A percentile compares a stretch with the other conserved stretches of the same genome.
Conservation (phyloP, 2,888 invertebrate species). For the Augochlorella aurata region DNA sequence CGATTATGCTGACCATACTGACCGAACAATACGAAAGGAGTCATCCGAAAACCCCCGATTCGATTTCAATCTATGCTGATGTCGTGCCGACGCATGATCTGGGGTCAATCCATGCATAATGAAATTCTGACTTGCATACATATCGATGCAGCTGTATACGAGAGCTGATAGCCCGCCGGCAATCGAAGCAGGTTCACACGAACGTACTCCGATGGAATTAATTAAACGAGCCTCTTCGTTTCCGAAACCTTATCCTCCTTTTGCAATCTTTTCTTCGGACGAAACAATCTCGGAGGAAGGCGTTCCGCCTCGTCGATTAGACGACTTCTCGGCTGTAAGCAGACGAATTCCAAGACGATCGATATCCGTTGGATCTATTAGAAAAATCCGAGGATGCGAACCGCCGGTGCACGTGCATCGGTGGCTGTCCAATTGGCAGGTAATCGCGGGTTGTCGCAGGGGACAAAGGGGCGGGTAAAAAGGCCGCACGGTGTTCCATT, state of each 20-base stretch:
- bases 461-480: neutral
- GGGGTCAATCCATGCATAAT: constrained; percentile 75
- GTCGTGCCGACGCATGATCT: constrained; percentile 68
- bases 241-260: no score
- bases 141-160: constrained; percentile 38
- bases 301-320: no score
- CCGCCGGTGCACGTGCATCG: no score
- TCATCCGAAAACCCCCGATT: constrained; percentile 66
- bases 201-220: neutral
- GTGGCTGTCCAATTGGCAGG: no score
- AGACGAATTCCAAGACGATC: no score
- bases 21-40: constrained; percentile 60
- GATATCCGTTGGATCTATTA: no score
- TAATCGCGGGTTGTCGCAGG: no score
- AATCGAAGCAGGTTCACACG: constrained; percentile 26
- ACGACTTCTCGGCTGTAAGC: no score
- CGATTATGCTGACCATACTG: constrained; percentile 61
- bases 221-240: neutral
- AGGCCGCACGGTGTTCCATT: neutral
- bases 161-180: neutral
- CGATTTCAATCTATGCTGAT: constrained; percentile 75
- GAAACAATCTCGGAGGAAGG: no score
- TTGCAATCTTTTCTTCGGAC: no score
- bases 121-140: constrained; percentile 66
- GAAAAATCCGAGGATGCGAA: no score